Evolutionary conservation across 1,140 invertebrate genomes (phyloP).

Genomic region (Drosophila ananassae): DNA sequence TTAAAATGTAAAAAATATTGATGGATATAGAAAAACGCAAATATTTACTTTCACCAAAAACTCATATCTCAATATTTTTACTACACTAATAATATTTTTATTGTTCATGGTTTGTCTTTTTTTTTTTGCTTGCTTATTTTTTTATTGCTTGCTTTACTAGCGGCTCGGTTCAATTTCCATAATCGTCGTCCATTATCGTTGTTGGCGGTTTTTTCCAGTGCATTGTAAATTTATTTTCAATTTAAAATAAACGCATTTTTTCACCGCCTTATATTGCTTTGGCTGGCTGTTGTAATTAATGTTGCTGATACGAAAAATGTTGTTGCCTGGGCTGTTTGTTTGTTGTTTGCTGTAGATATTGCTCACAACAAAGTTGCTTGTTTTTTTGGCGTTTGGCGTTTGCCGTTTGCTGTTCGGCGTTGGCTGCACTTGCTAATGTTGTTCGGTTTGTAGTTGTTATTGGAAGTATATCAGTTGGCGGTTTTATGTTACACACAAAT

Average conservation of each 20-base stretch:
- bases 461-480: constrained; percentile 32
- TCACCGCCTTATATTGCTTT: constrained; percentile 52
- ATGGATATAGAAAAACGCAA: not conserved
- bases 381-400: constrained; percentile 11
- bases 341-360: constrained; percentile 27
- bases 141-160: not conserved
- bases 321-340: constrained; percentile 53
- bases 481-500: constrained; percentile 80
- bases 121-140: not conserved
- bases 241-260: constrained; percentile 64
- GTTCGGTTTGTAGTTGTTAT: constrained; percentile 11
- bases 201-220: constrained; percentile 45
- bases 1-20: not conserved
- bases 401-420: constrained; percentile 18
- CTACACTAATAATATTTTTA: constrained; percentile 17
- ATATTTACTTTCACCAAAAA: constrained; percentile 11
- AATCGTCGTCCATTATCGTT: no score
- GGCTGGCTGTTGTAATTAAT: constrained; percentile 67
- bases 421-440: constrained; percentile 38
- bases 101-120: constrained; percentile 4
- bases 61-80: not conserved
- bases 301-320: constrained; percentile 72
- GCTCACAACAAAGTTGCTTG: constrained; percentile 39
- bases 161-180: constrained; percentile 1
- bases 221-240: constrained; percentile 55